These are phyloP conservation scores for Argya squamiceps DNA, from an alignment of 2,797 vertebrate species.

Conservation along the genomic window DNA sequence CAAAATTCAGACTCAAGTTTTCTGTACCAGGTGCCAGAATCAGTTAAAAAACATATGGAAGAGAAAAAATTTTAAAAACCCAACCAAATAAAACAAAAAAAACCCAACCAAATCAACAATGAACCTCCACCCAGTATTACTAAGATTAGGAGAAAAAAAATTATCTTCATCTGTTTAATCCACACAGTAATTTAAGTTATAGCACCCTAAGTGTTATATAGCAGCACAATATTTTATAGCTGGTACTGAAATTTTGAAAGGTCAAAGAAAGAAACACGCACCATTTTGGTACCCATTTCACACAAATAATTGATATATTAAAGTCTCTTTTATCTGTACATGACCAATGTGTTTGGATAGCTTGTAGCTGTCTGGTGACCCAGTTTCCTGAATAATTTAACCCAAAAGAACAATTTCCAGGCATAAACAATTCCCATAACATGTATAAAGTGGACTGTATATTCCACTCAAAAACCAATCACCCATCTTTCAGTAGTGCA, in stretches of 20 bases:
- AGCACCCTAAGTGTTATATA: not conserved
- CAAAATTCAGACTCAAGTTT: not conserved
- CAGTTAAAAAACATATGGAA: not conserved
- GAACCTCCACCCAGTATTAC: not conserved
- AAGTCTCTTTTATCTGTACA: not conserved
- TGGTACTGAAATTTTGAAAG: not conserved
- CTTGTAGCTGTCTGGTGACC: not conserved
- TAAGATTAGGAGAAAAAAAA: not conserved
- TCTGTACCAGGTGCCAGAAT: not conserved
- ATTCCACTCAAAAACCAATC: not conserved
- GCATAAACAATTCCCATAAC: not conserved
- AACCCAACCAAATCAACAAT: not conserved
- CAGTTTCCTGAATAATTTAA: not conserved
- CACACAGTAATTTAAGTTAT: not conserved
- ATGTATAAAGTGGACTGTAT: not conserved
- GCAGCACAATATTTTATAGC: not conserved
- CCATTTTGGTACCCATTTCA: not conserved
- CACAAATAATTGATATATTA: not conserved
- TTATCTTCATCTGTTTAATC: not conserved
- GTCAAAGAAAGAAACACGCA: not conserved
- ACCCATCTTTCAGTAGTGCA: not conserved
- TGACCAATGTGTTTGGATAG: not conserved
- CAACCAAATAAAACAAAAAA: not conserved
- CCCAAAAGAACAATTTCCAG: not conserved
- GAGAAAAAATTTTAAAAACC: not conserved